phyloP scores from a whole-genome alignment of 2,888 invertebrate species.

The Acronicta leporina region DNA sequence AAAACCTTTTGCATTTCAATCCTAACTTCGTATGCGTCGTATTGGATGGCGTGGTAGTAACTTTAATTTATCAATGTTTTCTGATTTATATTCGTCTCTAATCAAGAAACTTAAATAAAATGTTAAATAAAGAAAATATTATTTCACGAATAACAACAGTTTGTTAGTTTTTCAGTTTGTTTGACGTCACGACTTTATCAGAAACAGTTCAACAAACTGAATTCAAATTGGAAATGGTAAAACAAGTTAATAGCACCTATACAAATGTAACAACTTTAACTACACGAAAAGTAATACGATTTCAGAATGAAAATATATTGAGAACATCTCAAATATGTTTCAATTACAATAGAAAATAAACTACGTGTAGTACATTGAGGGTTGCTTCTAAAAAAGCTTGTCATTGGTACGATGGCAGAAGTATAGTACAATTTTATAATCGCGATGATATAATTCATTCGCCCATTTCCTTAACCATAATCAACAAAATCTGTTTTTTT shows the following conservation, averaged over 20 bases:
- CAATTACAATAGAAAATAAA: neutral
- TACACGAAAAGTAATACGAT: neutral
- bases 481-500: neutral
- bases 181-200: neutral
- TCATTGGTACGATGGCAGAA: neutral
- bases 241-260: neutral
- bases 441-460: neutral
- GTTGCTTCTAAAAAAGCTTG: neutral
- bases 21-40: neutral
- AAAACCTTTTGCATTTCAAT: neutral
- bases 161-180: neutral
- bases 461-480: neutral
- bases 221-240: neutral
- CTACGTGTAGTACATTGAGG: neutral
- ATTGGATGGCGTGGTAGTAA: slow-evolving; percentile 19
- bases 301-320: neutral
- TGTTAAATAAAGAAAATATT: slow-evolving; percentile 6
- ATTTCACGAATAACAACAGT: neutral
- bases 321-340: neutral
- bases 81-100: slow-evolving; percentile 12
- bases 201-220: neutral
- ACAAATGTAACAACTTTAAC: neutral
- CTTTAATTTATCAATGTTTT: slow-evolving; percentile 7
- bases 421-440: too few relatives aligned
- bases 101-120: slow-evolving; percentile 23